Evolutionary conservation across 2,113 vertebrate species (phyloP), one percentile per base, ranked within the genome.

Genomic region (Apteryx owenii): DNA sequence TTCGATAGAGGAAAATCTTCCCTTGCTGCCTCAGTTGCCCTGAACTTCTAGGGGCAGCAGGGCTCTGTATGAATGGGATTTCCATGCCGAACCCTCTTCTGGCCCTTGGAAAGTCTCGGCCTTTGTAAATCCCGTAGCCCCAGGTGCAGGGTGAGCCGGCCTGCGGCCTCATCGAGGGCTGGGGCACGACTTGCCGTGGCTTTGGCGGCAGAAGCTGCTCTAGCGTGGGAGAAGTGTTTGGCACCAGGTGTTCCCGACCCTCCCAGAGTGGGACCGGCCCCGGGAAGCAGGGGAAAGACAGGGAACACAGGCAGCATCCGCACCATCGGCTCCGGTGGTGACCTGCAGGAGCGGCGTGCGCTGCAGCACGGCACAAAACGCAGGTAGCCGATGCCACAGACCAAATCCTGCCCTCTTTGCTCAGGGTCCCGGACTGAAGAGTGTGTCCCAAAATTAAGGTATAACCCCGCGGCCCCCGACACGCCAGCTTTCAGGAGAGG

Each of bases 31-130:
- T 20, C 3, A 0, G 4, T 20, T 21, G 7, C 53, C 38, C 69
- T 1, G 65, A 28, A 36, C 79, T 28, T 10, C 64, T 0, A 12
- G 48, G 78, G 14, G 0, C 0, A 1, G 3, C 0, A 10, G 71
- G 51, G 15, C 36, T 33, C 21, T 19, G 19, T 3, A 0, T 0
- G 53, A 82, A 64, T 18, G 5, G 53, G 11, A 5, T 62, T 56
- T 54, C 72, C 50, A 0, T 0, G 13, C 61, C 15, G 29, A 71
- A 15, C 8, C 20, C 5, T 0, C 21, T 58, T 3, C 5, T 10
- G 5, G 8, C 70, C 46, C 53, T 76, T 5, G 0, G 2, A 3
- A 36, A 7, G 0, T 0, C 58, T 71, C 61, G 5, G n/a, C 19
- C 6, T 61, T 29, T 18, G 0, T 10, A 40, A 22, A 23, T 7